phyloP scores from a whole-genome alignment of 2,113 vertebrate species.

The Diglossa brunneiventris region DNA sequence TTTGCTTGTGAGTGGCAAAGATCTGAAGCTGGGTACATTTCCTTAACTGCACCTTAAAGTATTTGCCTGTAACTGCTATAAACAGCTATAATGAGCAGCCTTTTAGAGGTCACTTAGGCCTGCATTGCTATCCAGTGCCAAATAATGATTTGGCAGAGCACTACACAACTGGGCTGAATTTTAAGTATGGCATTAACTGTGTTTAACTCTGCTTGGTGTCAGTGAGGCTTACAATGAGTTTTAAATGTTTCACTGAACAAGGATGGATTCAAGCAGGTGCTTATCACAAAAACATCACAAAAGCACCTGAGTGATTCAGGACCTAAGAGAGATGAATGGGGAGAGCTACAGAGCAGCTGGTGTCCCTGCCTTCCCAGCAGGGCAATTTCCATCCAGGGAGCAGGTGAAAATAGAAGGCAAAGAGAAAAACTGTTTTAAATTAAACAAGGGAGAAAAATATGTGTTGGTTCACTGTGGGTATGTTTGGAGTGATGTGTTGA shows the following conservation, averaged over 20 bases:
- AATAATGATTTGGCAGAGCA: not conserved
- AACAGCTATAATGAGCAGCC: not conserved
- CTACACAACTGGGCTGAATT: not conserved
- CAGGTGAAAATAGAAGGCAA: not conserved
- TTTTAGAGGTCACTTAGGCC: not conserved
- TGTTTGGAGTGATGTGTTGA: not conserved
- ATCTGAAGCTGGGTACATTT: not conserved
- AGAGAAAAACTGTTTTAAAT: not conserved
- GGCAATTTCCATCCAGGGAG: not conserved
- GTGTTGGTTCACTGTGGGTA: not conserved
- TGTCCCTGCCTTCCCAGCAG: not conserved
- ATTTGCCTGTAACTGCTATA: not conserved
- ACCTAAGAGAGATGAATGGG: not conserved
- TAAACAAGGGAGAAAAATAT: not conserved
- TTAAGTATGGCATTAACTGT: not conserved
- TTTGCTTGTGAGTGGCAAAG: not conserved
- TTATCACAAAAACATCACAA: not conserved
- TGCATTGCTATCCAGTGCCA: not conserved
- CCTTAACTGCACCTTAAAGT: not conserved
- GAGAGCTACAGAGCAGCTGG: slow-evolving; percentile 25
- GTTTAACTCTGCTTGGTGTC: not conserved
- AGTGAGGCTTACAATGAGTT: not conserved
- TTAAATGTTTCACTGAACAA: slow-evolving; percentile 3
- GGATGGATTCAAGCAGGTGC: slow-evolving; percentile 16
- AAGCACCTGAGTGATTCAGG: not conserved